Evolutionary conservation across 2,888 invertebrate genomes (phyloP).

Genomic region (Petrolisthes cinctipes): DNA sequence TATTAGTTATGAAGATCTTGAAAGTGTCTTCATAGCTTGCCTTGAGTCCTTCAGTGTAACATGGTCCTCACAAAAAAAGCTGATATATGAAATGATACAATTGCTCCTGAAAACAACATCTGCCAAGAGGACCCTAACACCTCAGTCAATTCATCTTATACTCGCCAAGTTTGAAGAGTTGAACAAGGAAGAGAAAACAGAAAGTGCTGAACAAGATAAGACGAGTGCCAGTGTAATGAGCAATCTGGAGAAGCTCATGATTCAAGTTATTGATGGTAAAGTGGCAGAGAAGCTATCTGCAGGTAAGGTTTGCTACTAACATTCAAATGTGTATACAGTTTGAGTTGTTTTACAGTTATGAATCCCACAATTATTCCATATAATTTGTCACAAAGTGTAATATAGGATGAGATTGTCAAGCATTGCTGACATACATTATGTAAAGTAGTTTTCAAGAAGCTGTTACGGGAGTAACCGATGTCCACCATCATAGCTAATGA

Average conservation of each 20-base stretch:
- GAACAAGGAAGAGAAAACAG: not conserved
- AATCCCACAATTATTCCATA: no score
- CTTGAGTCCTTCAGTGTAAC: slow-evolving; percentile 8
- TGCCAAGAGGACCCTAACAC: slow-evolving; percentile 31
- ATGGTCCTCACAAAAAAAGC: not conserved
- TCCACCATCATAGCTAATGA: no score
- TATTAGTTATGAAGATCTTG: slow-evolving; percentile 38
- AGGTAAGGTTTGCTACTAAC: slow-evolving; percentile 12
- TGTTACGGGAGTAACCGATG: no score
- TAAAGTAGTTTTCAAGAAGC: no score
- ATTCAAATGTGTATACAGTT: no score
- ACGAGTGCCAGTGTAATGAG: not conserved
- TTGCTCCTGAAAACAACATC: slow-evolving; percentile 32
- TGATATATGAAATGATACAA: slow-evolving; percentile 23
- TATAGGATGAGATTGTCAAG: no score
- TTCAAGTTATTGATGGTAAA: slow-evolving; percentile 6
- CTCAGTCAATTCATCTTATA: slow-evolving; percentile 21
- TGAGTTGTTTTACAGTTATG: no score
- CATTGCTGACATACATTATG: no score
- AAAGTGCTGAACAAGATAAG: not conserved
- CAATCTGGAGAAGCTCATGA: slow-evolving; percentile 29
- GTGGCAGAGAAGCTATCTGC: slow-evolving; percentile 17
- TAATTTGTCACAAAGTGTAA: no score
- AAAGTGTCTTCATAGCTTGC: slow-evolving; percentile 30
- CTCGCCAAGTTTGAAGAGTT: slow-evolving; percentile 38